A percentile compares a stretch with the other conserved stretches of the same genome.
These are phyloP conservation scores for Aphaenogaster floridana DNA, from an alignment of 1,140 invertebrate species.

Conservation along the genomic window DNA sequence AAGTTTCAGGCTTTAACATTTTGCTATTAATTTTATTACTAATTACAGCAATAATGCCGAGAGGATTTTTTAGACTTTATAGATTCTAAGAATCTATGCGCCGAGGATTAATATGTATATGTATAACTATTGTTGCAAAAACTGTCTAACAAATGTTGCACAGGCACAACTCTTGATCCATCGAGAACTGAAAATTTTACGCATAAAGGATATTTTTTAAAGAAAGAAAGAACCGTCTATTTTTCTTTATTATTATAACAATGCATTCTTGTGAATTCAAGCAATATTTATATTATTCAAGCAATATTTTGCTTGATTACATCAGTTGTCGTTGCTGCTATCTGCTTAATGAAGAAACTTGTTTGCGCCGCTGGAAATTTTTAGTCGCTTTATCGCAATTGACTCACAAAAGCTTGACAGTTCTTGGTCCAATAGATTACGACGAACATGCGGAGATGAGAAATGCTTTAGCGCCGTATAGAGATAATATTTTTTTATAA, in stretches of 20 bases:
- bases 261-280: not conserved
- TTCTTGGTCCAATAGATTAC: constrained; percentile 15
- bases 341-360: constrained; percentile 56
- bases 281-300: too few relatives aligned
- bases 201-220: too few relatives aligned
- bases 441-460: not conserved
- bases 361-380: constrained; percentile 51
- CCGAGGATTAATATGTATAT: not conserved
- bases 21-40: not conserved
- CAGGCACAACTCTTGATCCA: not conserved
- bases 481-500: constrained; percentile 17
- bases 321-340: constrained; percentile 12
- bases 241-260: not conserved
- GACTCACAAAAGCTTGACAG: constrained; percentile 29
- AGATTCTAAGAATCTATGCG: not conserved
- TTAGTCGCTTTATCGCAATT: constrained; percentile 44
- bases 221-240: too few relatives aligned
- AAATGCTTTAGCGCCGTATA: not conserved
- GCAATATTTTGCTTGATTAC: not conserved
- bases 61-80: not conserved
- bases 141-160: not conserved
- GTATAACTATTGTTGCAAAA: not conserved
- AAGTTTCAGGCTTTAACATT: not conserved
- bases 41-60: not conserved
- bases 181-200: not conserved